phyloP scores from a whole-genome alignment of 1,140 invertebrate genomes.

The Lasioglossum albipes region DNA sequence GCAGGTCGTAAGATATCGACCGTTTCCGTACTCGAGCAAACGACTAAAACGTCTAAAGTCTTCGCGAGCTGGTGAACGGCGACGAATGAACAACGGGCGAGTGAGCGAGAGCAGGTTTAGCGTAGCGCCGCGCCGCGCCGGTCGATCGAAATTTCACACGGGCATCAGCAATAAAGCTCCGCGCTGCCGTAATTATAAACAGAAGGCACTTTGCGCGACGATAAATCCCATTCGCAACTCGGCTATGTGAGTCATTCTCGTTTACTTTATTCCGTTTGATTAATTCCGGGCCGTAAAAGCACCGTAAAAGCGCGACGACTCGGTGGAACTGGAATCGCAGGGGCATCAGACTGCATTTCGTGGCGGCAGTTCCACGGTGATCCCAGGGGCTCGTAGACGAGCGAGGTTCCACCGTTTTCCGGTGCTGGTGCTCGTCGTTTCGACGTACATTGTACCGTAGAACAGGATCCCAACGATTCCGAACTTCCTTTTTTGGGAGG shows the following conservation, averaged over 20 bases:
- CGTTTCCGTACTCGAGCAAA: neutral
- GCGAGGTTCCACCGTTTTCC: constrained; percentile 22
- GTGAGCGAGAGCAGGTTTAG: no score
- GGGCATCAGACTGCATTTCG: constrained; percentile 25
- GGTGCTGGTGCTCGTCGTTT: constrained; percentile 15
- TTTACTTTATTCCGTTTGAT: constrained; percentile 68
- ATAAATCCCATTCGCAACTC: constrained; percentile 55
- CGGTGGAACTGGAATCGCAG: constrained; percentile 17
- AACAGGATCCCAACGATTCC: constrained; percentile 11
- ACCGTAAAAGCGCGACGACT: constrained; percentile 60
- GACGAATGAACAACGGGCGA: no score
- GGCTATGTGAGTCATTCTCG: constrained; percentile 57
- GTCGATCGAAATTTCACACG: constrained; percentile 41
- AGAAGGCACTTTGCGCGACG: constrained; percentile 53
- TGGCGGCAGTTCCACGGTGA: constrained; percentile 21
- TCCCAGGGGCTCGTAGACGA: neutral
- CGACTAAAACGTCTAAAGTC: no score
- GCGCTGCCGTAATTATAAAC: constrained; percentile 57
- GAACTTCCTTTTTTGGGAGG: constrained; percentile 11
- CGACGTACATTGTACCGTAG: constrained; percentile 52
- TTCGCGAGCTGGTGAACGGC: neutral
- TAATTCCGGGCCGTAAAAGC: constrained; percentile 69
- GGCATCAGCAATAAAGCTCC: constrained; percentile 38
- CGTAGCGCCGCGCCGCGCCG: neutral
- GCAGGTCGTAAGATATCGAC: constrained; percentile 35